These are phyloP conservation scores for Hypotaenidia philippensis DNA, from an alignment of 2,797 vertebrate species.

Conservation along the genomic window DNA sequence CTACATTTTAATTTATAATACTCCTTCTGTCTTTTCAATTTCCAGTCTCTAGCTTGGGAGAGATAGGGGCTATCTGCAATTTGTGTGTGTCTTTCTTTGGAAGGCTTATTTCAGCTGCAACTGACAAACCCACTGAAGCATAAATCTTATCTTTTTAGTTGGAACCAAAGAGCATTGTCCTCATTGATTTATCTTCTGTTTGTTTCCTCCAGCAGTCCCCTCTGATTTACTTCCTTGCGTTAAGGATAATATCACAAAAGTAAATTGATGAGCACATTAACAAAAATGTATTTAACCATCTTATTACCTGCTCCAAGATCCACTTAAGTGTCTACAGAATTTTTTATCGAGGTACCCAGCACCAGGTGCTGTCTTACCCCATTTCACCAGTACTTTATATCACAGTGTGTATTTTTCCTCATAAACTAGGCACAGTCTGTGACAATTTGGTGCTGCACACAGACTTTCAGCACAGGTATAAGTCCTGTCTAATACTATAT, in stretches of 20 bases:
- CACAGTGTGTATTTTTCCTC: background rate
- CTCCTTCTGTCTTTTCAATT: background rate
- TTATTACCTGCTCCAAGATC: background rate
- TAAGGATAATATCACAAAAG: constrained; percentile 19
- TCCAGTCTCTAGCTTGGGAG: background rate
- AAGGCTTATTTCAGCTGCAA: constrained; percentile 31
- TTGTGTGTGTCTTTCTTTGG: constrained; percentile 3
- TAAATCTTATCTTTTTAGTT: constrained; percentile 36
- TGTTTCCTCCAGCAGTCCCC: background rate
- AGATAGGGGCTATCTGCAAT: constrained; percentile 19
- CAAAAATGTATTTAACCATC: constrained; percentile 2
- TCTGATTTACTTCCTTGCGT: background rate
- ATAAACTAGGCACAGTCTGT: background rate
- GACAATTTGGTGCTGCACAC: background rate
- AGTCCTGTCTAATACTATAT: background rate
- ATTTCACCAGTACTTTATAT: background rate
- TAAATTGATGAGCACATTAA: background rate
- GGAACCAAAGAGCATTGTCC: background rate
- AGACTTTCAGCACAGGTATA: background rate
- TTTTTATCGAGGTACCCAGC: background rate
- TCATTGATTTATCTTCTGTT: constrained; percentile 21
- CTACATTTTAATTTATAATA: background rate
- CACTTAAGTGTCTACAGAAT: background rate
- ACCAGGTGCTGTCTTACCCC: background rate
- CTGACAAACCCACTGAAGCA: constrained; percentile 14